A percentile compares a stretch with the other conserved stretches of the same genome.
Evolutionary conservation across 2,113 vertebrate species (phyloP).

Genomic region (Tenebrosternarchus preto): DNA sequence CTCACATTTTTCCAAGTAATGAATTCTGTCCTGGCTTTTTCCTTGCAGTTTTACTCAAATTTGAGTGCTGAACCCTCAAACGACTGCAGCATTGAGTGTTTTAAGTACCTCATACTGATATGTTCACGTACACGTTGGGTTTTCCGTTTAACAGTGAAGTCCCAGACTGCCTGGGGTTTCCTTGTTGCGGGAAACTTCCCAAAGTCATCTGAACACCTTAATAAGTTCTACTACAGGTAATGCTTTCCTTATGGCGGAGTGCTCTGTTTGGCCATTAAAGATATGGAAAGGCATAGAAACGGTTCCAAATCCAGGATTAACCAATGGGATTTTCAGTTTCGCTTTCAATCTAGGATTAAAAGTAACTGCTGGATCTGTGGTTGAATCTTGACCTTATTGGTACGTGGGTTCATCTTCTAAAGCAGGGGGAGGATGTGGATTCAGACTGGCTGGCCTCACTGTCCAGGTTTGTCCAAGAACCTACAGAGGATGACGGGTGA

Average conservation of each 20-base stretch:
- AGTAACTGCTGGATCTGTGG: not conserved
- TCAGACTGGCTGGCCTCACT: conserved; percentile 9
- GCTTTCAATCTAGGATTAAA: conserved; percentile 36
- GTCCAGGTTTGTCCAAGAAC: not conserved
- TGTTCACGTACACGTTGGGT: too few relatives aligned
- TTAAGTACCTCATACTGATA: not conserved
- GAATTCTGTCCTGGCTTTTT: not conserved
- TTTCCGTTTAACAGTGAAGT: not conserved
- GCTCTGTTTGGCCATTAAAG: not conserved
- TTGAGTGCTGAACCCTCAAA: not conserved
- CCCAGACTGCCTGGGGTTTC: not conserved
- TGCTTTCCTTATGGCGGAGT: conserved; percentile 11
- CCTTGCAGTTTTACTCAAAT: not conserved
- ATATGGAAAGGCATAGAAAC: not conserved
- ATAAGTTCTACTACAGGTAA: conserved; percentile 14
- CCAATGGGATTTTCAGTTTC: not conserved
- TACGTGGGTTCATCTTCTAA: conserved; percentile 13
- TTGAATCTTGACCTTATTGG: conserved; percentile 26
- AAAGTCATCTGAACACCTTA: not conserved
- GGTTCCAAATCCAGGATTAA: conserved; percentile 10
- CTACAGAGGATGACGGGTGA: conserved; percentile 18
- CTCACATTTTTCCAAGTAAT: conserved; percentile 11
- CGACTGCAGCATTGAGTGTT: not conserved
- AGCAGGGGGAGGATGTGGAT: not conserved
- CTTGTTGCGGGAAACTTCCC: not conserved